A percentile compares a stretch with the other conserved stretches of the same genome.
Conservation (phyloP, 2,113 vertebrate genomes). For the Bufo bufo region DNA sequence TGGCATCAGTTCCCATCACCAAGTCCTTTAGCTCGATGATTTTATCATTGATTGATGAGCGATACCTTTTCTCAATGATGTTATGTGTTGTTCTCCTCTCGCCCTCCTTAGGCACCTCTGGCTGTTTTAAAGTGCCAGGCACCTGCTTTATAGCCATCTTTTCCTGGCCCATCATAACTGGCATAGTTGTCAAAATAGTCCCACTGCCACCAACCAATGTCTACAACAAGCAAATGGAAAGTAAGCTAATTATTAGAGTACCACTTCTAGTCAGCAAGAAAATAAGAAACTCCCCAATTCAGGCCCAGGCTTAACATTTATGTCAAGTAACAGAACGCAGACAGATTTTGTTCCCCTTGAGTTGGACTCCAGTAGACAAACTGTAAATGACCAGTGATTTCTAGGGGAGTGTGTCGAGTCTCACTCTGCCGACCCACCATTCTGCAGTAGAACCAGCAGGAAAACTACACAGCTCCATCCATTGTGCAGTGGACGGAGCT, state of each 20-base stretch:
- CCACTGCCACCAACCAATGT: slow-evolving; percentile 90
- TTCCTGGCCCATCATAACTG: slow-evolving; percentile 93
- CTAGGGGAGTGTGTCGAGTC: too few relatives aligned
- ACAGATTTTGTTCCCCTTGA: too few relatives aligned
- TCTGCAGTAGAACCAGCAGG: too few relatives aligned
- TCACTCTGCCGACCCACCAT: too few relatives aligned
- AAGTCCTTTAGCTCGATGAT: slow-evolving; percentile 95
- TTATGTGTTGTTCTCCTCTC: slow-evolving; percentile 96
- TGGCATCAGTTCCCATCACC: slow-evolving; percentile 94
- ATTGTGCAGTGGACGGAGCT: too few relatives aligned
- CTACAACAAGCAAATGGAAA: slow-evolving; percentile 67
- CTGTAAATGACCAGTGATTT: too few relatives aligned
- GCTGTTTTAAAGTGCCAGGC: slow-evolving; percentile 71
- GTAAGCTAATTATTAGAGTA: background rate
- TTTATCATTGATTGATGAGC: slow-evolving; percentile 98
- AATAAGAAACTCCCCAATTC: background rate
- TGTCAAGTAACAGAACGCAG: too few relatives aligned
- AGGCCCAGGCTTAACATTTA: too few relatives aligned
- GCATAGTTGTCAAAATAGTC: slow-evolving; percentile 93
- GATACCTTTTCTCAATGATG: slow-evolving; percentile 97
- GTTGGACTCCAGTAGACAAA: too few relatives aligned
- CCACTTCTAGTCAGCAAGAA: background rate
- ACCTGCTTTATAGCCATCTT: slow-evolving; percentile 97
- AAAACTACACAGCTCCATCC: too few relatives aligned
- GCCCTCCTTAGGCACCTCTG: slow-evolving; percentile 89